phyloP scores from a whole-genome alignment of 2,888 invertebrate species.

The Epicampocera succincta region DNA sequence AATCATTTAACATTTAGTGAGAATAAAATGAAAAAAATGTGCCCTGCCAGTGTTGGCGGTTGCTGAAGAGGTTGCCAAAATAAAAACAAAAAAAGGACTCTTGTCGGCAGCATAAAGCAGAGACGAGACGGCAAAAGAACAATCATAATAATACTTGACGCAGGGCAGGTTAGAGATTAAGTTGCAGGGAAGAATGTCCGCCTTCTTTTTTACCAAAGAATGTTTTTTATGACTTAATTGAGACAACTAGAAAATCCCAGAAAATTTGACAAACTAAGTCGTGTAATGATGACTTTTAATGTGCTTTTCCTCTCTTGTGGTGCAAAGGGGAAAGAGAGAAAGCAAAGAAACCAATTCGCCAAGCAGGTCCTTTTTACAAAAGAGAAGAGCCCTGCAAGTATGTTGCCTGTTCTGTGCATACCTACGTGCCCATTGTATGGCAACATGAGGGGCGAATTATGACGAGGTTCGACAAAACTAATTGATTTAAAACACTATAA shows the following conservation, averaged over 20 bases:
- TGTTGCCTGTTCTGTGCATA: constrained; percentile 40
- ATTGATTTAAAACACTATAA: constrained; percentile 81
- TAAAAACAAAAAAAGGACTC: constrained; percentile 49
- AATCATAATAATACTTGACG: constrained; percentile 66
- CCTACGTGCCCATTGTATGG: constrained; percentile 61
- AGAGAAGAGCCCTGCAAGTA: constrained; percentile 11
- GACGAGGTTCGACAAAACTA: constrained; percentile 81
- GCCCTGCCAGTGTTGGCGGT: constrained; percentile 62
- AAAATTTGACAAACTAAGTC: constrained; percentile 63
- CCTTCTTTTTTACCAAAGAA: constrained; percentile 50
- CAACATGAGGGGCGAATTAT: constrained; percentile 76
- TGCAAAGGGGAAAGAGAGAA: constrained; percentile 5
- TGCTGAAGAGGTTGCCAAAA: constrained; percentile 60
- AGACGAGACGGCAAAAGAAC: constrained; percentile 64
- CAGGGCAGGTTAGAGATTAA: constrained; percentile 62
- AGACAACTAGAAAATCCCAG: constrained; percentile 63
- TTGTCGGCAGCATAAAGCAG: constrained; percentile 58
- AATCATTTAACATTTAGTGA: constrained; percentile 36
- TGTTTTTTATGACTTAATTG: constrained; percentile 63
- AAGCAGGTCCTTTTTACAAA: constrained; percentile 29
- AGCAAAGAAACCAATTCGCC: constrained; percentile 49
- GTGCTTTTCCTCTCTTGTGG: constrained; percentile 33
- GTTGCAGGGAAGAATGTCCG: constrained; percentile 63
- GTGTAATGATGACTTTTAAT: constrained; percentile 67
- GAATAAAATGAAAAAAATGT: constrained; percentile 46